Evolutionary conservation across 1,140 invertebrate species (phyloP).

Genomic region (Apis laboriosa): DNA sequence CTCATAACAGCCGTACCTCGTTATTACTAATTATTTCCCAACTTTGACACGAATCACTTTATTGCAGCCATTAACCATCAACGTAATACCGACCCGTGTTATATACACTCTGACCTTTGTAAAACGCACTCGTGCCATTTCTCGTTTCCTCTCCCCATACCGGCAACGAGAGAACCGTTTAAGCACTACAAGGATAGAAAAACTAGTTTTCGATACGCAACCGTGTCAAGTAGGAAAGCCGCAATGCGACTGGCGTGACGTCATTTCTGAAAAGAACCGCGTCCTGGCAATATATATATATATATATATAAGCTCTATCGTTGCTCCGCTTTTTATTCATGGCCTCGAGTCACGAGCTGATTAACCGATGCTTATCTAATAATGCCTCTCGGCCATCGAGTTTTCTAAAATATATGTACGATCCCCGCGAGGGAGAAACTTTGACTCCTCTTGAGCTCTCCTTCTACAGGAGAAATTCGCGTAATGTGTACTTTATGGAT

Average conservation of each 20-base stretch:
- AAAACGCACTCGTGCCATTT: not conserved
- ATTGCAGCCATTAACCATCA: not conserved
- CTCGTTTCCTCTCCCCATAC: not conserved
- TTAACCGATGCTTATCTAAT: constrained; percentile 32
- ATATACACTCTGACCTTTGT: constrained; percentile 6
- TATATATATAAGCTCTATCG: not conserved
- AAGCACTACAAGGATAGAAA: constrained; percentile 4
- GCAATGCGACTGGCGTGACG: constrained; percentile 45
- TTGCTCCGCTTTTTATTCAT: not conserved
- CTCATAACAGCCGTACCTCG: not conserved
- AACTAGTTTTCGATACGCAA: constrained; percentile 43
- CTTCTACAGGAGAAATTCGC: no score
- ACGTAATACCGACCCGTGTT: not conserved
- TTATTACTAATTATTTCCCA: constrained; percentile 23
- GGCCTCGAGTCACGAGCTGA: constrained; percentile 5
- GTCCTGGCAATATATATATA: not conserved
- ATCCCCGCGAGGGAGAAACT: not conserved
- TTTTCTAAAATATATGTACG: not conserved
- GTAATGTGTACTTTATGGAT: no score
- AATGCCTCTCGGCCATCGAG: constrained; percentile 8
- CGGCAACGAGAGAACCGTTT: not conserved
- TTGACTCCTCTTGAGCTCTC: no score
- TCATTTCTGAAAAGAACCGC: constrained; percentile 43
- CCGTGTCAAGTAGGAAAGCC: constrained; percentile 49
- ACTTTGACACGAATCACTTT: constrained; percentile 9